Base-by-base conservation (phyloP, 1,140 invertebrate genomes). In the Drosophila sturtevanti region DNA sequence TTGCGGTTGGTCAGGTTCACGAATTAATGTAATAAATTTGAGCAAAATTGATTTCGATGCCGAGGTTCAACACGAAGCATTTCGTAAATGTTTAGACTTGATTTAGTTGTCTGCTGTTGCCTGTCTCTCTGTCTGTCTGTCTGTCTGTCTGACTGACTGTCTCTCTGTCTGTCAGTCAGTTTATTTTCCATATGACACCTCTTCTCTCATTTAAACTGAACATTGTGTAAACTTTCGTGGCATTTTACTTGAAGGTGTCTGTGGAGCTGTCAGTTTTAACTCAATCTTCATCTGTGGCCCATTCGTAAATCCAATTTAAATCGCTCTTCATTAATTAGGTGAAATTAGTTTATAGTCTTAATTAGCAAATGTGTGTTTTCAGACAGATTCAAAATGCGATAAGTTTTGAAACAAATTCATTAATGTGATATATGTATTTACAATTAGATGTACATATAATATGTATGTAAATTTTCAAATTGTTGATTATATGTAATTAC, bases 311-410 rank as follows among this genome's bases (percentile, higher is more conserved):
- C 72, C 65, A 70, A 63, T 86, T 81, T 48, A 72, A 86, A 86
- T 86, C 75, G 71, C 44, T 68, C 82, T 81, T 79, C 79, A 79
- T 87, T 86, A 86, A 86, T 86, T 86, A 86, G 79, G 38, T 67
- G 52, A 71, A 68, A 62, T 76, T 70, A 71, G 65, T 70, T 77
- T 69, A 44, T 61, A 72, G 70, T 60, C 72, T 73, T 77, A 80
- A 84, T 84, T 84, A 80, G 77, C 69, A 74, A 68, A 70, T 63
- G 44, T 67, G 56, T 64, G 18, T 74, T 64, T 11, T 7, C 51
- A 34, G 37, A 54, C 24, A 18, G 54, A 66, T 64, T 67, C 63
- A 1, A 48, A 87, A 82, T 76, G 79, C 67, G 82, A 87, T 87
- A 82, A 72, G 54, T 72, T 63, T 55, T 14, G 35, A 61, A 76